phyloP scores from a whole-genome alignment of 2,113 vertebrate genomes.

The Brevimyrus niger region DNA sequence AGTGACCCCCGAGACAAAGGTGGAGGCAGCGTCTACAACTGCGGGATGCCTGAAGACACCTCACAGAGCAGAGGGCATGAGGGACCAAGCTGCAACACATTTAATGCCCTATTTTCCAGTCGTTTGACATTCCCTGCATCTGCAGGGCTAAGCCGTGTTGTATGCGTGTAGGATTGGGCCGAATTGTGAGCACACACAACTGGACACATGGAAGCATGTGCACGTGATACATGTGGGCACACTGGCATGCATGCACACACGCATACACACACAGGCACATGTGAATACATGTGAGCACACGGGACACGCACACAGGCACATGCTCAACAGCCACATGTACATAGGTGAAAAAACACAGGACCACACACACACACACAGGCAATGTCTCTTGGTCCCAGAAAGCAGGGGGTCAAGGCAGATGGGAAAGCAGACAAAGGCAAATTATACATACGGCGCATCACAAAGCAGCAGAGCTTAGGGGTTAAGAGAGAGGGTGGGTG shows the following conservation, averaged over 20 bases:
- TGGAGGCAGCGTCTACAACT: neutral
- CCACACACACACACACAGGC: neutral
- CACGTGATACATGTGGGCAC: neutral
- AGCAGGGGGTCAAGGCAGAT: slow-evolving; percentile 11
- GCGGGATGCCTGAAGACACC: neutral
- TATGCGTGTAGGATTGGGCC: neutral
- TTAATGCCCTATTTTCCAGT: neutral
- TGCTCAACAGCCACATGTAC: neutral
- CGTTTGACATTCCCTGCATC: neutral
- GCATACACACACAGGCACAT: neutral
- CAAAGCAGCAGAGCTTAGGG: slow-evolving; percentile 42
- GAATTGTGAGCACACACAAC: neutral
- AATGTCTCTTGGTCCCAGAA: neutral
- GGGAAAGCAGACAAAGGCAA: neutral
- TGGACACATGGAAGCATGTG: neutral
- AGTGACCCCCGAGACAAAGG: neutral
- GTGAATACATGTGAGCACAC: neutral
- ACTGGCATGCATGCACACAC: neutral
- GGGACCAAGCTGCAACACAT: neutral
- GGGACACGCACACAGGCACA: neutral
- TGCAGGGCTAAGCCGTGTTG: neutral
- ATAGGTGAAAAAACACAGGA: no score
- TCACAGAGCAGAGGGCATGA: neutral
- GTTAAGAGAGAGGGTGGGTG: slow-evolving; percentile 49
- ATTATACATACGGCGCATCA: neutral